Evolutionary conservation across 2,888 invertebrate species (phyloP).

Genomic region (Cephus pulcher): DNA sequence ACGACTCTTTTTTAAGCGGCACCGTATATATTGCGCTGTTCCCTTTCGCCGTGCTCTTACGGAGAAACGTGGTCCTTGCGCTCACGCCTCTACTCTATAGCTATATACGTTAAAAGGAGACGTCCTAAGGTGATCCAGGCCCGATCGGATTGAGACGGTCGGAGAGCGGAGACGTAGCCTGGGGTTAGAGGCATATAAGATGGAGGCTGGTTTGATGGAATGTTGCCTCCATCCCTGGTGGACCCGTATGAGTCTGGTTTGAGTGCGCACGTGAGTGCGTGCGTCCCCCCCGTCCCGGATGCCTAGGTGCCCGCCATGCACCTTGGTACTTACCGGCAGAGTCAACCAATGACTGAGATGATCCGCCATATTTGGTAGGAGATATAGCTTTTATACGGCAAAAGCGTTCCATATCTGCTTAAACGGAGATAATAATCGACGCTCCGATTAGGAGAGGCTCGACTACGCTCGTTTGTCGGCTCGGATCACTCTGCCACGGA

Average conservation of each 20-base stretch:
- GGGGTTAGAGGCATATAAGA: constrained; percentile 55
- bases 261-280: not conserved
- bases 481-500: not conserved
- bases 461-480: not conserved
- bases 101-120: constrained; percentile 11
- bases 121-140: constrained; percentile 15
- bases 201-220: constrained; percentile 66
- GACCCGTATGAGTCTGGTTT: not conserved
- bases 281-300: constrained; percentile 15
- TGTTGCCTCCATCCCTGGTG: constrained; percentile 56
- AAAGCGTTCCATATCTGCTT: constrained; percentile 41
- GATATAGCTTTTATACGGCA: constrained; percentile 37
- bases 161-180: constrained; percentile 15
- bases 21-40: not conserved
- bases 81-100: constrained; percentile 9
- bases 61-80: not conserved
- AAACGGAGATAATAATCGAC: constrained; percentile 49
- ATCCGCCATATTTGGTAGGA: constrained; percentile 49
- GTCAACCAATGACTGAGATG: constrained; percentile 35
- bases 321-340: constrained; percentile 29
- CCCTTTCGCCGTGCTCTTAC: not conserved
- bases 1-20: not conserved
- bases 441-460: constrained; percentile 42
- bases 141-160: constrained; percentile 23
- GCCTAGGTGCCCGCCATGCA: not conserved